These are phyloP conservation scores for Gavia stellata DNA, from an alignment of 2,113 vertebrate species.

Conservation along the genomic window DNA sequence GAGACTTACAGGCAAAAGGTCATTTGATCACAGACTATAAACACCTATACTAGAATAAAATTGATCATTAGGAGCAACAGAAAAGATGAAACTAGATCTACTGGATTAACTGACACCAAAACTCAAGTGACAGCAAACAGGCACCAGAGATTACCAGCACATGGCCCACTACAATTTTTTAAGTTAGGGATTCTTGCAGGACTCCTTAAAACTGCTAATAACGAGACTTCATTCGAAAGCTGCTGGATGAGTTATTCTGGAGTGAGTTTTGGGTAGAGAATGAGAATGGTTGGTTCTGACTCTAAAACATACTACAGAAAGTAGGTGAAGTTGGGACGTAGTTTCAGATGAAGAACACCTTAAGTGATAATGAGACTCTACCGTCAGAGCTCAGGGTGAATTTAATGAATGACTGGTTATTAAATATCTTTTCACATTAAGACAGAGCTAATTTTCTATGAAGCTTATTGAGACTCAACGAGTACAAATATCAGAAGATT, in stretches of 20 bases:
- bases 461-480: not conserved
- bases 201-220: not conserved
- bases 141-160: not conserved
- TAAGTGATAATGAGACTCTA: not conserved
- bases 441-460: not conserved
- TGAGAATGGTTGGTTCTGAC: not conserved
- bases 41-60: not conserved
- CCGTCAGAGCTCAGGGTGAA: not conserved
- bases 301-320: not conserved
- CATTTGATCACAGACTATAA: not conserved
- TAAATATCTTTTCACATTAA: not conserved
- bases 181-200: not conserved
- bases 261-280: not conserved
- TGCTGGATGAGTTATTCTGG: not conserved
- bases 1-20: not conserved
- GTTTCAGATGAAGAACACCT: not conserved
- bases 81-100: not conserved
- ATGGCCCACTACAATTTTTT: not conserved
- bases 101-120: not conserved
- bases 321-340: not conserved
- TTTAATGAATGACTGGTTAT: not conserved
- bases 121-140: not conserved
- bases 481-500: not conserved
- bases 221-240: not conserved
- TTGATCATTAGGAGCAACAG: not conserved